Evolutionary conservation across 1,140 invertebrate genomes (phyloP).

Genomic region (Cydia fagiglandana): DNA sequence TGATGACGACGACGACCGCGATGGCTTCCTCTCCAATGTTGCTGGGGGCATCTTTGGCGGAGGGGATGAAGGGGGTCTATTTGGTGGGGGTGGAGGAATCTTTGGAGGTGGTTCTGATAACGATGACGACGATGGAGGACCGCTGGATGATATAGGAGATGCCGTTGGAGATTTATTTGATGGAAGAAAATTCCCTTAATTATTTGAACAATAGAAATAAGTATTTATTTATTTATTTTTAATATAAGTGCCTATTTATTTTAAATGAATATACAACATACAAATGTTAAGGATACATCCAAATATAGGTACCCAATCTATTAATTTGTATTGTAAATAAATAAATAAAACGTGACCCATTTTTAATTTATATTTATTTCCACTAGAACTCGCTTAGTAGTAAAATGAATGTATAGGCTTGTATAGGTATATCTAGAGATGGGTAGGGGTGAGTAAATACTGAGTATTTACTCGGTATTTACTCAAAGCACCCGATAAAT

Average conservation of each 20-base stretch:
- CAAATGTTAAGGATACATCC: background rate
- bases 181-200: slow-evolving; percentile 38
- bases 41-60: slow-evolving; percentile 46
- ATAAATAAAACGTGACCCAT: too few species aligned
- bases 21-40: slow-evolving; percentile 41
- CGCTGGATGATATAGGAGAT: slow-evolving; percentile 61
- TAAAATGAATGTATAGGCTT: too few species aligned
- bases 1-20: slow-evolving; percentile 49
- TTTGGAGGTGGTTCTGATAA: slow-evolving; percentile 51
- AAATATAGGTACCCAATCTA: background rate
- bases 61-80: slow-evolving; percentile 37
- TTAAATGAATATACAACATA: background rate
- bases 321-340: background rate
- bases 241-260: background rate
- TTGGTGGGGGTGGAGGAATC: slow-evolving; percentile 51
- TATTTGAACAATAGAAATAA: slow-evolving; percentile 31
- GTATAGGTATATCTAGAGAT: too few species aligned
- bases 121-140: slow-evolving; percentile 48
- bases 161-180: slow-evolving; percentile 63
- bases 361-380: background rate
- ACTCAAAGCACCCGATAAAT: too few species aligned
- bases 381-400: too few species aligned
- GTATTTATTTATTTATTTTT: slow-evolving; percentile 21
- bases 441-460: too few species aligned
- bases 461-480: too few species aligned